These are phyloP conservation scores for Gephyroberyx darwinii DNA, from an alignment of 2,797 vertebrate species.

Conservation along the genomic window DNA sequence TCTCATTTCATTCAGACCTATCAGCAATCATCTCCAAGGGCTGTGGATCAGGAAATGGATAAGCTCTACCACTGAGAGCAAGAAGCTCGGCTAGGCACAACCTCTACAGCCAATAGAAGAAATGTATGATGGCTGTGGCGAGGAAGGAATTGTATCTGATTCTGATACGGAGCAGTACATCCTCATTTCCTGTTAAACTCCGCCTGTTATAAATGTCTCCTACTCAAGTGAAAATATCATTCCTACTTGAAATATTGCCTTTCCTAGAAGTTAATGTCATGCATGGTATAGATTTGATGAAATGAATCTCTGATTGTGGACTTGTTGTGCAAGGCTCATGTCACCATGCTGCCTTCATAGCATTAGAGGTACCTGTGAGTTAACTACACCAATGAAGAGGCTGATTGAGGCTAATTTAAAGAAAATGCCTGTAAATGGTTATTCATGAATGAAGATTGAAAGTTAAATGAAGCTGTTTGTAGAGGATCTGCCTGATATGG, in stretches of 20 bases:
- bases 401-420: slow-evolving; percentile 63
- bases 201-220: slow-evolving; percentile 25
- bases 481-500: slow-evolving; percentile 64
- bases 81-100: slow-evolving; percentile 11
- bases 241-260: slow-evolving; percentile 29
- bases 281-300: slow-evolving; percentile 51
- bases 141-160: slow-evolving; percentile 38
- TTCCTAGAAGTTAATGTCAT: slow-evolving; percentile 59
- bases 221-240: slow-evolving; percentile 23
- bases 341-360: slow-evolving; percentile 5
- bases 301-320: slow-evolving; percentile 30
- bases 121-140: slow-evolving; percentile 25
- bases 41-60: slow-evolving; percentile 43
- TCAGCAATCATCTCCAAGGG: slow-evolving; percentile 47
- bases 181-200: slow-evolving; percentile 44
- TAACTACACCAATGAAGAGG: slow-evolving; percentile 13
- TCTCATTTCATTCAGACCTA: slow-evolving; percentile 52
- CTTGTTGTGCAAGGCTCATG: slow-evolving; percentile 21
- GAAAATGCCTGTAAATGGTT: slow-evolving; percentile 54
- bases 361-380: slow-evolving; percentile 11
- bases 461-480: slow-evolving; percentile 66
- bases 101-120: slow-evolving; percentile 33
- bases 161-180: slow-evolving; percentile 33
- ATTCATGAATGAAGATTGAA: slow-evolving; percentile 59
- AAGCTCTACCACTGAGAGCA: slow-evolving; percentile 28